These are phyloP conservation scores for Aelia acuminata DNA, from an alignment of 2,888 invertebrate genomes.

Conservation along the genomic window DNA sequence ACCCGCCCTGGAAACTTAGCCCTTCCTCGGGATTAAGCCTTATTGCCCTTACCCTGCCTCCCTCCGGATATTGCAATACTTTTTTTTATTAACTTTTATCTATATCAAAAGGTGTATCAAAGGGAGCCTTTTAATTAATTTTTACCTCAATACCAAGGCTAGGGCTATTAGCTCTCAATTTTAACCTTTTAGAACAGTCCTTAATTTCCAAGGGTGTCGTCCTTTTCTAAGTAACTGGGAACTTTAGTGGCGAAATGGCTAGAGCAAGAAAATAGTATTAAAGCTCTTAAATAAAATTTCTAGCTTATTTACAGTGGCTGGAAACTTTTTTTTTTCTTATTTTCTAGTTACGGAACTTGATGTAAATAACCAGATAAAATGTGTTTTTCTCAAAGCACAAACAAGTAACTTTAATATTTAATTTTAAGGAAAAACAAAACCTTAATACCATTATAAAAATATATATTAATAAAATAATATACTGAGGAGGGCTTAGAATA, in stretches of 20 bases:
- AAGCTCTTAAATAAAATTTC: constrained; percentile 9
- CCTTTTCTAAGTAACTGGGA: constrained; percentile 12
- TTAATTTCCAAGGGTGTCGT: constrained; percentile 19
- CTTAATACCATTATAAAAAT: too few relatives aligned
- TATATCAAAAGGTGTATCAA: constrained; percentile 56
- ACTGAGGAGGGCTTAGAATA: too few relatives aligned
- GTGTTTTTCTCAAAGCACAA: neutral
- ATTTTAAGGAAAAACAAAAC: too few relatives aligned
- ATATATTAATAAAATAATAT: too few relatives aligned
- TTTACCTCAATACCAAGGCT: constrained; percentile 37
- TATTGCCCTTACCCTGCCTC: constrained; percentile 39
- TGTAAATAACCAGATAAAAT: neutral
- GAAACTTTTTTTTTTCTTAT: neutral
- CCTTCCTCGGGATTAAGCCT: constrained; percentile 48
- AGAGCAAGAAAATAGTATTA: constrained; percentile 13
- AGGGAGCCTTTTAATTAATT: constrained; percentile 57
- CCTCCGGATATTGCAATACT: constrained; percentile 55
- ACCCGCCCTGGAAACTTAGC: neutral
- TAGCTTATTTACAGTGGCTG: neutral
- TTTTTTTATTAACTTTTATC: constrained; percentile 59
- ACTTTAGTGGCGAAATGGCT: neutral
- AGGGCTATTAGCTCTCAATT: constrained; percentile 41
- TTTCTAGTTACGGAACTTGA: neutral
- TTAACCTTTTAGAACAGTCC: constrained; percentile 14
- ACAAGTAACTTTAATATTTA: too few relatives aligned